These are phyloP conservation scores for Pituophis catenifer DNA, from an alignment of 2,113 vertebrate species.

Conservation along the genomic window DNA sequence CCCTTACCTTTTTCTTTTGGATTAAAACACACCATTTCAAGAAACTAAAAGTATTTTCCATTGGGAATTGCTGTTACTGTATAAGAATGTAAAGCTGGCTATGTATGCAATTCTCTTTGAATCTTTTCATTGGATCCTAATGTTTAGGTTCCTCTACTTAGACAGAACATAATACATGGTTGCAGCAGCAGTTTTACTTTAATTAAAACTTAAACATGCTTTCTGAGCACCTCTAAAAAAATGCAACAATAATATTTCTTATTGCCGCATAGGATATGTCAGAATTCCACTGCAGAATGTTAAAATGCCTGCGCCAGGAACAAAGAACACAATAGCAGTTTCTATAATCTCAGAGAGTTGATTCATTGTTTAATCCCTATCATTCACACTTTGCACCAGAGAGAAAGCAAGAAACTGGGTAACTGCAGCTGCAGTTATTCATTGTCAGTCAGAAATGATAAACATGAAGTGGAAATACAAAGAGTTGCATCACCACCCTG, in stretches of 20 bases:
- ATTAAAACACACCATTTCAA: background rate
- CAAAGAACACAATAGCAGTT: background rate
- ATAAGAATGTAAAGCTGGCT: background rate
- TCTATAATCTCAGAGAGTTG: background rate
- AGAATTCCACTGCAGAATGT: background rate
- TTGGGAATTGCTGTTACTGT: background rate
- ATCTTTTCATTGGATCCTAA: background rate
- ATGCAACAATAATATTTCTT: background rate
- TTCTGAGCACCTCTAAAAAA: background rate
- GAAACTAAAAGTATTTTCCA: background rate
- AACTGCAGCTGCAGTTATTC: background rate
- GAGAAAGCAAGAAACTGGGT: background rate
- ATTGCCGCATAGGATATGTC: background rate
- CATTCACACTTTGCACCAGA: background rate
- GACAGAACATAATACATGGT: background rate
- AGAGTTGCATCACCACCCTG: background rate
- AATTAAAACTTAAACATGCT: background rate
- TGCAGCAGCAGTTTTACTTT: background rate
- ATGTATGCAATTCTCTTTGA: too few relatives aligned
- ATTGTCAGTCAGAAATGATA: background rate
- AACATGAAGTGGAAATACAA: background rate
- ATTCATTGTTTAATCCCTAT: constrained; percentile 1
- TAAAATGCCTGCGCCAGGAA: background rate
- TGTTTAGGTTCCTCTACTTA: background rate
- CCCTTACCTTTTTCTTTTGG: background rate